Conservation (phyloP, 2,888 invertebrate genomes). For the Tupiocoris notatus region DNA sequence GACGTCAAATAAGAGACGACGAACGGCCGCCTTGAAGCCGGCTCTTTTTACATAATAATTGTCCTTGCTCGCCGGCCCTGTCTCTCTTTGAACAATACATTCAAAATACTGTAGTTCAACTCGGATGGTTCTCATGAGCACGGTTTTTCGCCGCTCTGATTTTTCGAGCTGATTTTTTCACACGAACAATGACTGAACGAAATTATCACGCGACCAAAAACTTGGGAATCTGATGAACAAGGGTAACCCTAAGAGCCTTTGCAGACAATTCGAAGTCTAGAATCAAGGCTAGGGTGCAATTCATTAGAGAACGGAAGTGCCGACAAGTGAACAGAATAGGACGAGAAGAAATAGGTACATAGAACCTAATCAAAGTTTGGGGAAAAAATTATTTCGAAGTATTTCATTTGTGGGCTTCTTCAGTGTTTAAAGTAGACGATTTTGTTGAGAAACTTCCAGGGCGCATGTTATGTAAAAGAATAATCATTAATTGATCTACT, state of each 20-base stretch:
- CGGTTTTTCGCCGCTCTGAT: not conserved
- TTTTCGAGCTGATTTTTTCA: not conserved
- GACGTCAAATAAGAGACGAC: not conserved
- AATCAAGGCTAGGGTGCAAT: too few species aligned
- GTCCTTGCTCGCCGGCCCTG: conserved; percentile 26
- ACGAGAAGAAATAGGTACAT: too few species aligned
- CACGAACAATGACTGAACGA: not conserved
- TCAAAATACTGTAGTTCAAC: conserved; percentile 25
- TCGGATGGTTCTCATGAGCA: conserved; percentile 19
- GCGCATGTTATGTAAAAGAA: too few species aligned
- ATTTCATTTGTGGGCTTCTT: too few species aligned
- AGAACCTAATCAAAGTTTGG: too few species aligned
- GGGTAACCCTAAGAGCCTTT: not conserved
- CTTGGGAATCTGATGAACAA: not conserved
- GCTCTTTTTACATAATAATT: conserved; percentile 28
- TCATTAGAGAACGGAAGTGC: too few species aligned
- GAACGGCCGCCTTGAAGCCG: conserved; percentile 9
- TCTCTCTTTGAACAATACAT: conserved; percentile 22
- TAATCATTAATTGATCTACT: too few species aligned
- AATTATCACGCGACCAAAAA: not conserved
- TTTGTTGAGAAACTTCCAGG: too few species aligned
- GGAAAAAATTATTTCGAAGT: too few species aligned
- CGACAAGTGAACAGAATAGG: too few species aligned
- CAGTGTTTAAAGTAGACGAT: too few species aligned
- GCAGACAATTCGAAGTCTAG: not conserved